Base-by-base conservation (phyloP, 1,140 invertebrate species). In the Ips typographus region DNA sequence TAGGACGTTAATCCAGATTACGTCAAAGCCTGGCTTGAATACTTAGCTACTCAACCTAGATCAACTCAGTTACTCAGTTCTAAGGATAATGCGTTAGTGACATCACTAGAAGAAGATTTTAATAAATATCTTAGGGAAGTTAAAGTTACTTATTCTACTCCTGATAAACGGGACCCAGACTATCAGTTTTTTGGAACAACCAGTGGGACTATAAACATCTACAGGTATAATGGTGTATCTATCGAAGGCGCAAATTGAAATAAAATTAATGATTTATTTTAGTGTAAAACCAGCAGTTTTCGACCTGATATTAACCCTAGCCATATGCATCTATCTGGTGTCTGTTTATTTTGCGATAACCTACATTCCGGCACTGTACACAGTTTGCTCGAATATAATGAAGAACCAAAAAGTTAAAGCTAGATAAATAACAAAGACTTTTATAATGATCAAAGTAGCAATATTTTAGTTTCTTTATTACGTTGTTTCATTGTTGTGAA, bases 261-360 rank as follows among this genome's bases (percentile, higher is more conserved):
- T 62, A 49, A 49, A 37, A 49, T 40, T 47, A 49, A 37, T 49
- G 65, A 76, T 72, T 58, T 62, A 75, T 88, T 88, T 70, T 83
- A 94, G 93, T 82, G 96, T 98, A 3, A 99, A 98, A 79, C 96
- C 96, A 72, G 96, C 96, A 39, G 89, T 98, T 53, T 99, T 99
- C 84, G 96, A 99, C 86, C 88, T 99, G 47, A 91, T 98, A 72
- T 85, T 98, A 2, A 96, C 95, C 4, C 77, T 94, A 66, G 87
- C 88, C 41, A 98, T 98, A 77, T 83, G 89, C 44, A 82, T 87
- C 4, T 99, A 98, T 80, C 84, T 98, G 55, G 85, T 85, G 42
- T 71, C 89, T 4, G 85, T 98, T 6, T 98, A 97, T 80, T 84
- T 95, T 53, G 83, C 89, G 55, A 88, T 96, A 56, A 90, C 92